phyloP scores from a whole-genome alignment of 2,888 invertebrate genomes.

The Callinectes sapidus region DNA sequence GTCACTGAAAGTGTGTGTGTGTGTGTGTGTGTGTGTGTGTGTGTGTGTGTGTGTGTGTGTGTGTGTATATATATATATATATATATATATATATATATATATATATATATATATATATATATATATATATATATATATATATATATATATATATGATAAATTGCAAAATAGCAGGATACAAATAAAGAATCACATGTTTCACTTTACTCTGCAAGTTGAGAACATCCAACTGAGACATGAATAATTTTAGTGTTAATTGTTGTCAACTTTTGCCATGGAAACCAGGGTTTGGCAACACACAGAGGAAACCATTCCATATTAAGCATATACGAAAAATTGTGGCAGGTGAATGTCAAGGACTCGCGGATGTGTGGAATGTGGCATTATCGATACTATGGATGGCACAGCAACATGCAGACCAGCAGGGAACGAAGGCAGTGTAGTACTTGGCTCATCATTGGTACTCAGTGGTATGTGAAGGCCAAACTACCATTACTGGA shows the following conservation, averaged over 20 bases:
- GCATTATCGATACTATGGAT: not conserved
- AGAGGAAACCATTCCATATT: not conserved
- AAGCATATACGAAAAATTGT: not conserved
- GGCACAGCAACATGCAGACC: not conserved
- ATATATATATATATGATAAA: constrained; percentile 10
- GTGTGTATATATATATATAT: no score
- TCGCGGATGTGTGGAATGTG: not conserved
- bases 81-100: not conserved
- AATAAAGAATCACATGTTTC: no score
- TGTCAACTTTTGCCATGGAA: not conserved
- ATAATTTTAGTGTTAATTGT: not conserved
- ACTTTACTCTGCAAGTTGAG: not conserved
- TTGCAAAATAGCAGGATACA: no score
- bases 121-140: constrained; percentile 7
- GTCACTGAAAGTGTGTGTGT: no score
- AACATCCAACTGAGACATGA: not conserved
- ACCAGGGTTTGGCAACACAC: not conserved
- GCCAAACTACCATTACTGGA: not conserved
- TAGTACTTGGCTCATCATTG: not conserved
- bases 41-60: no score
- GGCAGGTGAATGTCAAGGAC: not conserved
- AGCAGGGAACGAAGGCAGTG: not conserved
- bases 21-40: no score
- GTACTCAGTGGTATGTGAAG: not conserved
- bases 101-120: constrained; percentile 28